These are phyloP conservation scores for Micronisus gabar DNA, from an alignment of 2,113 vertebrate species.

Conservation along the genomic window DNA sequence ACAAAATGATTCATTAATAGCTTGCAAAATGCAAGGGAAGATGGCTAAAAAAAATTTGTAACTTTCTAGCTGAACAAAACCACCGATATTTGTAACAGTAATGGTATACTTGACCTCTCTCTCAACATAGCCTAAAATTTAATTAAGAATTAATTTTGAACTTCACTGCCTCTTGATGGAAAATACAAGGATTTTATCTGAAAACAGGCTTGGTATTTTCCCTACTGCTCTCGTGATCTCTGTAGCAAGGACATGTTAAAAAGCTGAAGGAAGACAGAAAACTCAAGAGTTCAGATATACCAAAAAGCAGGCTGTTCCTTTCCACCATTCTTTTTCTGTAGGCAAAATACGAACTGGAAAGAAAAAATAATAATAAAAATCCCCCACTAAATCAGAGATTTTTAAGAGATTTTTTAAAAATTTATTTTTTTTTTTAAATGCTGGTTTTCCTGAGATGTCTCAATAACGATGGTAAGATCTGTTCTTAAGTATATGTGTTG, in stretches of 20 bases:
- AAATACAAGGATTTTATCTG: not conserved
- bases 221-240: not conserved
- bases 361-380: not conserved
- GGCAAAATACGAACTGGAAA: not conserved
- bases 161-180: not conserved
- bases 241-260: not conserved
- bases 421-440: not conserved
- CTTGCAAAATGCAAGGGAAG: not conserved
- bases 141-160: slow-evolving; percentile 1
- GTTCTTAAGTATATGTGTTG: not conserved
- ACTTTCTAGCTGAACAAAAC: not conserved
- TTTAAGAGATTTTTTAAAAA: not conserved
- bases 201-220: not conserved
- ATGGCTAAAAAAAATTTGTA: not conserved
- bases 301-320: not conserved
- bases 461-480: not conserved
- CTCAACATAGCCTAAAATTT: not conserved
- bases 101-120: not conserved
- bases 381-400: not conserved
- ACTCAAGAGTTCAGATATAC: not conserved
- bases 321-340: not conserved
- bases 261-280: not conserved
- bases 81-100: not conserved
- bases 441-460: not conserved
- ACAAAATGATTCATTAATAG: slow-evolving; percentile 23